Evolutionary conservation across 2,888 invertebrate species (phyloP).

Genomic region (Pomacea canaliculata): DNA sequence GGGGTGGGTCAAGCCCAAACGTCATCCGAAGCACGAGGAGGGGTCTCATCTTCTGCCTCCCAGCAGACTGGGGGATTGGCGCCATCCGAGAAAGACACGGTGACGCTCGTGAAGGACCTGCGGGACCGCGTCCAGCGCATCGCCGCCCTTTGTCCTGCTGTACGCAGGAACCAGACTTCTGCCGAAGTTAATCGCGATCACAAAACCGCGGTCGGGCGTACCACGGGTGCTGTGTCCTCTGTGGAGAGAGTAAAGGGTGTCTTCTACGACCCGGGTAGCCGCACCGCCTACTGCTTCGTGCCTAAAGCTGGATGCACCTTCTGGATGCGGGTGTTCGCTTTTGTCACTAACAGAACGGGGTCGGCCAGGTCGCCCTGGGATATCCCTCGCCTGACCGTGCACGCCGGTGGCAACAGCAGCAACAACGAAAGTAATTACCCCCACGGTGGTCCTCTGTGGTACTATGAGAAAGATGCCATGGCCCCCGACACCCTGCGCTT

Average conservation of each 20-base stretch:
- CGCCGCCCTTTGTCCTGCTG: too few species aligned
- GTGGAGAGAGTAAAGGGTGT: neutral
- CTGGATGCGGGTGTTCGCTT: neutral
- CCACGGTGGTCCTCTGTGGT: neutral
- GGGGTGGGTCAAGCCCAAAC: too few species aligned
- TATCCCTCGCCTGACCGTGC: neutral
- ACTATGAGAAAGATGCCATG: neutral
- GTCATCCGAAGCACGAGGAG: too few species aligned
- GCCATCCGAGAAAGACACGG: too few species aligned
- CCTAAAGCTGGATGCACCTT: neutral
- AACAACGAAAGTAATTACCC: neutral
- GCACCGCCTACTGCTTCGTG: constrained; percentile 1
- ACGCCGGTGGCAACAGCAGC: neutral
- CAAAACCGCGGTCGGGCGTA: too few species aligned
- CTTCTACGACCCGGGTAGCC: neutral
- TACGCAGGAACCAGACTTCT: too few species aligned
- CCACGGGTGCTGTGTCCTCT: too few species aligned
- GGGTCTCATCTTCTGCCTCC: too few species aligned
- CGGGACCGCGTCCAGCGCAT: too few species aligned
- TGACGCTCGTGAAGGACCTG: too few species aligned
- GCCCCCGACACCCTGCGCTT: neutral
- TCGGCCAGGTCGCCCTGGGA: constrained; percentile 4
- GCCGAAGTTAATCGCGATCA: too few species aligned
- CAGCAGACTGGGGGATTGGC: too few species aligned
- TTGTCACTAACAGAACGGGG: neutral